Evolutionary conservation across 2,888 invertebrate species (phyloP), one percentile per base, ranked within the genome.

Genomic region (Dasysyrphus tricinctus): DNA sequence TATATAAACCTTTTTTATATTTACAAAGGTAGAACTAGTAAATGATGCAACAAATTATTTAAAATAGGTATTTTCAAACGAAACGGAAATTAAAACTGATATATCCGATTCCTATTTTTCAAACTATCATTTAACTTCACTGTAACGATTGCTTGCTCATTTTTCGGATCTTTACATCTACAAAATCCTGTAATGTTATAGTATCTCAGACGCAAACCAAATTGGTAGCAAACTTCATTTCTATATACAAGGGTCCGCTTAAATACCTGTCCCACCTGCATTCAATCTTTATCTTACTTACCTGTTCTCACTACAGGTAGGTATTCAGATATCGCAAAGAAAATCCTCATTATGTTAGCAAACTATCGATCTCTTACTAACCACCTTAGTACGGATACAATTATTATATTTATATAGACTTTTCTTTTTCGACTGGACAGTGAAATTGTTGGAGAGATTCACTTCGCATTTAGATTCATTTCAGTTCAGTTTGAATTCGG

Each of bases 361-460:
- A 59, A 72, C 78, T 86, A 82, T 82, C 63, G 86, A 82, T 86
- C 78, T 72, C 86, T 65, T 75, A 67, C 82, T 82, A 82, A 79
- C 81, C 51, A 75, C 74, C 11, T 75, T 82, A 86, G 82, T 75
- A 82, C 44, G 78, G 79, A 74, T 12, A 69, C 11, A 24, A 56
- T 1, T 24, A 54, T 5, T 24, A 4, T 32, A 24, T 47, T 24
- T 47, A 7, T 51, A 67, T 34, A 47, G 47, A 65, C 16, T 77
- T 73, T 80, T 76, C 78, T 78, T 63, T 86, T 82, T 74, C 70
- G 54, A 42, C 63, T 74, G 77, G 56, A 70, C 65, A 77, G 29
- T 54, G 24, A 54, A 69, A 34, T 19, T 44, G 72, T 69, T 61
- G 73, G 54, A 77, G 81, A 85, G 76, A 77, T 81, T 77, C 77